These are phyloP conservation scores for Dascyllus trimaculatus DNA, from an alignment of 2,113 vertebrate species.

Conservation along the genomic window DNA sequence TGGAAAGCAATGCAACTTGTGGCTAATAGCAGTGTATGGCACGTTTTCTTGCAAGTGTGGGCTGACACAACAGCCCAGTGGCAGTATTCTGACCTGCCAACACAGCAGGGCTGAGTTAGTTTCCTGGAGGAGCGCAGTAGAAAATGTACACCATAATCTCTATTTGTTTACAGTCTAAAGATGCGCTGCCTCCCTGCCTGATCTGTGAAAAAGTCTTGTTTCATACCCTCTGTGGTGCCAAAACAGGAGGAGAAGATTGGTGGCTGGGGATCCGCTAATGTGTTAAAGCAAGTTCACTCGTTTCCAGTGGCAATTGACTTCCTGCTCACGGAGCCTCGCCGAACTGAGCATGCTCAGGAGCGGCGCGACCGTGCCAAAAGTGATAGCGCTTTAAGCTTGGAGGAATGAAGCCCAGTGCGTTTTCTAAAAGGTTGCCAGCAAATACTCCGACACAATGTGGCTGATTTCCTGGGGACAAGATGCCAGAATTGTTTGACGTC, in stretches of 20 bases:
- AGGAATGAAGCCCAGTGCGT: slow-evolving; percentile 42
- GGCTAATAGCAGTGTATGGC: background rate
- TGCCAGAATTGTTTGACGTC: slow-evolving; percentile 72
- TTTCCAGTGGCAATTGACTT: slow-evolving; percentile 39
- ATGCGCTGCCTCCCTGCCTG: background rate
- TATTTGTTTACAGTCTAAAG: slow-evolving; percentile 16
- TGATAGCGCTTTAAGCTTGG: slow-evolving; percentile 54
- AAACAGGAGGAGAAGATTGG: background rate
- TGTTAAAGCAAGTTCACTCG: slow-evolving; percentile 18
- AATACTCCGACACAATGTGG: slow-evolving; percentile 66
- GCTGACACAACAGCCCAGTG: background rate
- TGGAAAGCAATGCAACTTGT: background rate
- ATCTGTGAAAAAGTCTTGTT: background rate
- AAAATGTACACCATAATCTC: background rate
- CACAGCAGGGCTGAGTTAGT: background rate
- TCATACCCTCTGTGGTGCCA: slow-evolving; percentile 14
- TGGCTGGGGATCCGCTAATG: slow-evolving; percentile 24
- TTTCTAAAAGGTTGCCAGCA: slow-evolving; percentile 64
- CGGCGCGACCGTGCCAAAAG: slow-evolving; percentile 50
- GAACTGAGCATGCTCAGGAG: slow-evolving; percentile 26
- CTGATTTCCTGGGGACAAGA: slow-evolving; percentile 66
- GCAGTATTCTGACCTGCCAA: slow-evolving; percentile 3
- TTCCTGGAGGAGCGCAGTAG: background rate
- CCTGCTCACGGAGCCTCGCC: slow-evolving; percentile 1
- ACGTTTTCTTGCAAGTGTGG: background rate